Percentiles rank a stretch among this genome's conserved stretches.
phyloP scores from a whole-genome alignment of 2,888 invertebrate genomes.

The Drosophila pseudotalamancana region DNA sequence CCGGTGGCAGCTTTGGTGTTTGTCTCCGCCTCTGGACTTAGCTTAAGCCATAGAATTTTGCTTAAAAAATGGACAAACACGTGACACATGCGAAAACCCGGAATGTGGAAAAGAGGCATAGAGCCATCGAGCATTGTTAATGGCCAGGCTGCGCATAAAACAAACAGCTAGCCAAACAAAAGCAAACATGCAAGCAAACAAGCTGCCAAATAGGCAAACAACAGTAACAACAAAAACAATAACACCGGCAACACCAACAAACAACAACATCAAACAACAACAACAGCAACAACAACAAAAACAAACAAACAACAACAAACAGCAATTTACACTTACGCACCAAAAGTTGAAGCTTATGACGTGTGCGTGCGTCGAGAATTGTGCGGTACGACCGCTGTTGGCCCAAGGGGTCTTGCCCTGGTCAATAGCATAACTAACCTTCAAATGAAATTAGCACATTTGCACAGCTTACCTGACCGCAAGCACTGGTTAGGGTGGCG shows the following conservation, averaged over 20 bases:
- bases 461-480: slow-evolving; percentile 76
- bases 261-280: slow-evolving; percentile 27
- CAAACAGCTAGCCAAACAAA: slow-evolving; percentile 66
- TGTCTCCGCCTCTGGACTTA: slow-evolving; percentile 1
- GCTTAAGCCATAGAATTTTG: slow-evolving; percentile 20
- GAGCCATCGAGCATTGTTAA: slow-evolving; percentile 68
- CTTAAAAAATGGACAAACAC: background rate
- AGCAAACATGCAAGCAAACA: slow-evolving; percentile 53
- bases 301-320: slow-evolving; percentile 49
- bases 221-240: slow-evolving; percentile 26
- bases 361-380: slow-evolving; percentile 47
- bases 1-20: slow-evolving; percentile 22
- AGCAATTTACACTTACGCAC: slow-evolving; percentile 79
- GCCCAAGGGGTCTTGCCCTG: slow-evolving; percentile 42
- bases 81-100: slow-evolving; percentile 32
- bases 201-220: too few relatives aligned
- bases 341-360: slow-evolving; percentile 72
- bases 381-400: slow-evolving; percentile 7
- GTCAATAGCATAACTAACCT: slow-evolving; percentile 79
- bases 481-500: slow-evolving; percentile 18
- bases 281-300: slow-evolving; percentile 22
- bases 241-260: slow-evolving; percentile 55
- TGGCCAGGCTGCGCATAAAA: slow-evolving; percentile 65
- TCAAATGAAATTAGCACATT: slow-evolving; percentile 79
- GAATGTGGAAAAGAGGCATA: slow-evolving; percentile 25